Evolutionary conservation across 2,888 invertebrate genomes (phyloP).

Genomic region (Ectobius pallidus): DNA sequence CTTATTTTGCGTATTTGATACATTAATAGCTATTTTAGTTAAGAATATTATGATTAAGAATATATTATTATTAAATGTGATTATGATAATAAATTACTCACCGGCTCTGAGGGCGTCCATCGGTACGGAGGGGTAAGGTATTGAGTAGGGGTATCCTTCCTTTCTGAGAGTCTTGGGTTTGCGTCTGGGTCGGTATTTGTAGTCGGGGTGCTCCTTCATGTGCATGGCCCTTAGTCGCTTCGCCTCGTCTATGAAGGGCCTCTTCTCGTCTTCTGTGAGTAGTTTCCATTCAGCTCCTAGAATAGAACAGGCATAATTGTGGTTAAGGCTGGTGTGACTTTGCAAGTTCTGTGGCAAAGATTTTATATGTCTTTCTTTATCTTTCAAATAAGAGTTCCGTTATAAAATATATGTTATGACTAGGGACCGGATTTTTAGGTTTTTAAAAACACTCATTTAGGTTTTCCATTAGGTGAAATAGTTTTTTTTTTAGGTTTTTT

Average conservation of each 20-base stretch:
- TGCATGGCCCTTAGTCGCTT: conserved; percentile 85
- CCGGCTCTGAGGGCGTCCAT: conserved; percentile 88
- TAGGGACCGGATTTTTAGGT: no score
- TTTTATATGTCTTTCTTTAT: not conserved
- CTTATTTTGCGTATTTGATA: no score
- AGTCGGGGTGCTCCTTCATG: conserved; percentile 92
- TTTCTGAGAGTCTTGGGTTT: conserved; percentile 85
- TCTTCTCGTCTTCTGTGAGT: conserved; percentile 83
- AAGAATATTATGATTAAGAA: no score
- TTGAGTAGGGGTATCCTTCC: conserved; percentile 90
- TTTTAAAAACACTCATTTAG: no score
- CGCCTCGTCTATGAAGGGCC: conserved; percentile 95
- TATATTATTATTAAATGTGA: not conserved
- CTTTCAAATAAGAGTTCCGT: not conserved
- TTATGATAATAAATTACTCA: conserved; percentile 56
- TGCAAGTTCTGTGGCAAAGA: no score
- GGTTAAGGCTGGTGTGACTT: no score
- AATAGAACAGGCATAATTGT: no score
- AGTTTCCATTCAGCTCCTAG: conserved; percentile 89
- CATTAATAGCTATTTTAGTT: no score
- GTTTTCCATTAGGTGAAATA: no score
- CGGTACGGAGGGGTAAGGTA: conserved; percentile 89
- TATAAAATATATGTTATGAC: no score
- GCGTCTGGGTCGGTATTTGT: conserved; percentile 85
- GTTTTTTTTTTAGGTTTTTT: no score